Evolutionary conservation across 2,113 vertebrate species (phyloP).

Genomic region (Lycocorax pyrrhopterus): DNA sequence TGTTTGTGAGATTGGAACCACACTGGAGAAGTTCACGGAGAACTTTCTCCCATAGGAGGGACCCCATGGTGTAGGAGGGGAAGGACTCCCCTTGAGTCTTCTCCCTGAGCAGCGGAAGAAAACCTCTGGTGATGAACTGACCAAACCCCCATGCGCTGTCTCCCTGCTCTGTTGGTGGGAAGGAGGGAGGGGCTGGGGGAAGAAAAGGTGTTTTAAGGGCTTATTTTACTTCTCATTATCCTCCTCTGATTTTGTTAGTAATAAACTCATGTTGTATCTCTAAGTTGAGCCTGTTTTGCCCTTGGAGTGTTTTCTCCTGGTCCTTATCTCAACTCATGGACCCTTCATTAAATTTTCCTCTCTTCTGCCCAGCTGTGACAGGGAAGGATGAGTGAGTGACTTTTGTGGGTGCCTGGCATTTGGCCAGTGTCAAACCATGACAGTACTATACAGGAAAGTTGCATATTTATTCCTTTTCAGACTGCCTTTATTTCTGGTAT

Average conservation of each 20-base stretch:
- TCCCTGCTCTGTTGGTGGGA: fast-evolving
- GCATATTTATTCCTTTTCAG: not conserved
- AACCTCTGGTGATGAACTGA: fast-evolving
- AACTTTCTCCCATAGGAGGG: not conserved
- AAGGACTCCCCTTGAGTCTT: too few relatives aligned
- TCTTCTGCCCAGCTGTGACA: not conserved
- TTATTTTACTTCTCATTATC: not conserved
- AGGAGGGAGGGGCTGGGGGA: not conserved
- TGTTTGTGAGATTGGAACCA: fast-evolving
- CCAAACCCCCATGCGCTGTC: not conserved
- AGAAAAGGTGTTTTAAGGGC: not conserved
- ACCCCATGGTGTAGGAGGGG: not conserved
- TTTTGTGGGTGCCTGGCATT: fast-evolving
- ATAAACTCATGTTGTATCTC: not conserved
- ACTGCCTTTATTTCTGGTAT: not conserved
- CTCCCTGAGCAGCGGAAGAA: fast-evolving
- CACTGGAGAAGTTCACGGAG: fast-evolving
- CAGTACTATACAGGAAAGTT: not conserved
- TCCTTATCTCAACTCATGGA: not conserved
- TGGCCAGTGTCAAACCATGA: not conserved
- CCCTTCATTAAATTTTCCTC: not conserved
- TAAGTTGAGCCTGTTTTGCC: not conserved
- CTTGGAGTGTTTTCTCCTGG: not conserved
- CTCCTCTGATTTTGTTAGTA: not conserved
- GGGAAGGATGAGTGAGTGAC: not conserved